Evolutionary conservation across 2,888 invertebrate species (phyloP).

Genomic region (Acheta domesticus): DNA sequence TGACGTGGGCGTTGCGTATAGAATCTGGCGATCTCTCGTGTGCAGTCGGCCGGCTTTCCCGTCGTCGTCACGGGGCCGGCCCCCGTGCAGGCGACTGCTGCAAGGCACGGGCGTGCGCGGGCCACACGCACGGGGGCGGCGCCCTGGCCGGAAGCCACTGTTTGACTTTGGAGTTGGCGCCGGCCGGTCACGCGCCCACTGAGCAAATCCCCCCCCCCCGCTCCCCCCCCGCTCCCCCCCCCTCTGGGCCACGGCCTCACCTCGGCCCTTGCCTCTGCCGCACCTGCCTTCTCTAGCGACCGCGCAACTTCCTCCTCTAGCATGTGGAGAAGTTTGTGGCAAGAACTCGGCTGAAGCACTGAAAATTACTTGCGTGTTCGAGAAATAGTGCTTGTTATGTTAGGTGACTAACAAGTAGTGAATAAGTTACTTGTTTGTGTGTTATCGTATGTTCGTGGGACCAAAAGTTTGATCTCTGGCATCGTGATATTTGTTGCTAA

Average conservation of each 20-base stretch:
- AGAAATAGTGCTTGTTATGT: too few species aligned
- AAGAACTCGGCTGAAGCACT: too few species aligned
- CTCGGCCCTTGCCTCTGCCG: neutral
- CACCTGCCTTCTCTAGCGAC: neutral
- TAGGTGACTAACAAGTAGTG: too few species aligned
- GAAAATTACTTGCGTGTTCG: too few species aligned
- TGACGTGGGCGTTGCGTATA: too few species aligned
- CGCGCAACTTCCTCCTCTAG: too few species aligned
- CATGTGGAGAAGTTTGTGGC: too few species aligned
- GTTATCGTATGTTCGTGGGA: too few species aligned
- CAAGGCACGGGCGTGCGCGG: neutral
- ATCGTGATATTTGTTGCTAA: too few species aligned
- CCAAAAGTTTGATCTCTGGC: too few species aligned
- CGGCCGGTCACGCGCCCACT: neutral
- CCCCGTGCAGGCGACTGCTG: neutral
- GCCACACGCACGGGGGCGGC: neutral
- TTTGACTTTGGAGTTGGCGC: neutral
- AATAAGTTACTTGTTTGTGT: too few species aligned
- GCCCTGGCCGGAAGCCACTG: neutral
- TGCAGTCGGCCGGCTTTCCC: neutral
- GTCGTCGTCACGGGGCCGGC: neutral
- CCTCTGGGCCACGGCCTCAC: neutral
- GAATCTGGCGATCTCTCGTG: neutral
- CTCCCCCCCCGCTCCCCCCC: neutral
- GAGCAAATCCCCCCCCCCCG: neutral